Base-by-base conservation (phyloP, 2,888 invertebrate species). In the Leptura quadrifasciata region DNA sequence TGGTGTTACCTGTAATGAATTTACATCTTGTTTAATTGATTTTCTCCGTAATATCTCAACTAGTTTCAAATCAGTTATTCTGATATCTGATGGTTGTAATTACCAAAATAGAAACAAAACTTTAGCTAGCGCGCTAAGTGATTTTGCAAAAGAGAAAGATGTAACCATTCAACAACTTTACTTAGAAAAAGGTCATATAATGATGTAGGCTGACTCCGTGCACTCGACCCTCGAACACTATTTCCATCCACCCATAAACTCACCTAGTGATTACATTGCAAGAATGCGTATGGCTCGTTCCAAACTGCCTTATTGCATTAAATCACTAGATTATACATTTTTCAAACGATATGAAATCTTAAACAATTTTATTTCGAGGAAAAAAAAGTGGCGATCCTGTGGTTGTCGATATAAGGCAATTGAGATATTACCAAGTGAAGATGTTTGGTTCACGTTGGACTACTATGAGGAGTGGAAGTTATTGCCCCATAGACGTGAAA, bases 151-250 rank as follows among this genome's bases (percentile, higher is more conserved):
- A n/a, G 52, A 12, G 52, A 52, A 52, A 52, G 12, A 12, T 12
- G 12, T 12, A 52, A 52, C 52, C 12, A 52, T 52, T 52, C 52
- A 52, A 52, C 52, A 52, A n/a, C n/a, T n/a, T n/a, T n/a, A n/a
- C n/a, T n/a, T n/a, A n/a, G n/a, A n/a, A n/a, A n/a, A n/a, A n/a
- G n/a, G n/a, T 52, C 52, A 52, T 12, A 52, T 12, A 12, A 52
- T 52, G 52, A 52, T 52, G 52, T 4, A 52, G 52, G 52, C 52
- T n/a, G 52, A 12, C n/a, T 52, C 52, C 12, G 71, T 75, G 10
- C 75, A 77, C 54, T 70, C 77, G 27, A 76, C 76, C n/a, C 54
- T 79, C 8, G 79, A 79, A 60, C 57, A 69, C 17, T 65, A 52
- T 39, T 73, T 79, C 18, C n/a, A 67, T 31, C 76, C 79, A 24